These are phyloP conservation scores for Poecilus cupreus DNA, from an alignment of 2,888 invertebrate genomes.

Conservation along the genomic window DNA sequence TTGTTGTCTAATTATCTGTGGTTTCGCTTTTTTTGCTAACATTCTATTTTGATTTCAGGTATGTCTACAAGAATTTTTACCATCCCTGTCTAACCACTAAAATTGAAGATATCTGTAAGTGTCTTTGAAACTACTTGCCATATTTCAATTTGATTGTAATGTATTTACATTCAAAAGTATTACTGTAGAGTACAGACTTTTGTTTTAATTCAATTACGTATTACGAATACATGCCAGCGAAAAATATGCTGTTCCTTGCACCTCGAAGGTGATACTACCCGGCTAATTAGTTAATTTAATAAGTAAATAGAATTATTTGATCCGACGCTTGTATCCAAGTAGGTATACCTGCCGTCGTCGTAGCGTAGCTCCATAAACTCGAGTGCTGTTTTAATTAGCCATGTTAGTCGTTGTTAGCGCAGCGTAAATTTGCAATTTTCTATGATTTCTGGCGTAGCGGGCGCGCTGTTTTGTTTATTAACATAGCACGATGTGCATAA, in stretches of 20 bases:
- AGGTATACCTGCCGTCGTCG: not conserved
- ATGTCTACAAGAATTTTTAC: too few species aligned
- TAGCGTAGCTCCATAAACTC: constrained; percentile 1
- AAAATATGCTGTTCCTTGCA: not conserved
- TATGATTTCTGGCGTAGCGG: constrained; percentile 40
- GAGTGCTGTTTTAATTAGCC: constrained; percentile 45
- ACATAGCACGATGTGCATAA: not conserved
- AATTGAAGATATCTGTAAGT: too few species aligned
- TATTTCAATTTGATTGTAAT: too few species aligned
- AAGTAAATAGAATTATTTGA: constrained; percentile 26
- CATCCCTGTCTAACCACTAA: too few species aligned
- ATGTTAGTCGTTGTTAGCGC: constrained; percentile 27
- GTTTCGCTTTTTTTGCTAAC: too few species aligned
- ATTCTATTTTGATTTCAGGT: too few species aligned
- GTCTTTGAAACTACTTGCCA: too few species aligned
- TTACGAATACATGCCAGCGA: too few species aligned
- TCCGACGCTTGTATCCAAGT: not conserved
- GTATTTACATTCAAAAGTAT: too few species aligned
- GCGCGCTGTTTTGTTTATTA: not conserved
- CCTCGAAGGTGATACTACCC: not conserved
- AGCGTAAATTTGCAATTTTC: constrained; percentile 37
- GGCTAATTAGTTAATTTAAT: constrained; percentile 24
- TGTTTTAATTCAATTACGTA: too few species aligned
- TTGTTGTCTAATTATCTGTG: too few species aligned
- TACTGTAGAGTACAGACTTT: too few species aligned